Conservation (phyloP, 2,113 vertebrate species). For the Abramis brama region DNA sequence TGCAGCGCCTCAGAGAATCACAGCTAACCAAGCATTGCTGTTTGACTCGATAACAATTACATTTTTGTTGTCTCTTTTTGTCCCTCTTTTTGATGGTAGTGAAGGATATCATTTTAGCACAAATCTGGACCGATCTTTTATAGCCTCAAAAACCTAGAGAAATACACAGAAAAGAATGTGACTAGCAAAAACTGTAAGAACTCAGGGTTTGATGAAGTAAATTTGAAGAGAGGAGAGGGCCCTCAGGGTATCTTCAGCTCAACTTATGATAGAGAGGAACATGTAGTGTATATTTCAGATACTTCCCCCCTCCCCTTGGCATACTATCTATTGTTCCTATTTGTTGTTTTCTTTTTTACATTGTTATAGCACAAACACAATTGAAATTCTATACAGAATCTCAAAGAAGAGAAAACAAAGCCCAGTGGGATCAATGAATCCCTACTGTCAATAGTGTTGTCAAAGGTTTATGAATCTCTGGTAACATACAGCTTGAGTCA, state of each 20-base stretch:
- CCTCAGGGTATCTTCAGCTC: slow-evolving; percentile 26
- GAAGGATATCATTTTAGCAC: neutral
- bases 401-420: slow-evolving; percentile 41
- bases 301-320: slow-evolving; percentile 59
- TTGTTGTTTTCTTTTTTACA: slow-evolving; percentile 36
- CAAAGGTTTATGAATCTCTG: slow-evolving; percentile 41
- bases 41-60: slow-evolving; percentile 14
- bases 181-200: slow-evolving; percentile 9
- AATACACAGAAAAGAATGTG: neutral
- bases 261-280: neutral
- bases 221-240: neutral
- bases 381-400: slow-evolving; percentile 23
- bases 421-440: slow-evolving; percentile 23
- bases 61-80: neutral
- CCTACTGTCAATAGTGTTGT: slow-evolving; percentile 26
- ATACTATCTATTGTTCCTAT: slow-evolving; percentile 56
- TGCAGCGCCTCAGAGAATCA: slow-evolving; percentile 19
- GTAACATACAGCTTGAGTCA: slow-evolving; percentile 33
- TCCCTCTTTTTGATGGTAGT: slow-evolving; percentile 5
- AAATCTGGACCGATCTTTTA: neutral
- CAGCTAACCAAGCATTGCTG: neutral
- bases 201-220: slow-evolving; percentile 23
- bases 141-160: neutral
- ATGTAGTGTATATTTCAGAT: slow-evolving; percentile 57
- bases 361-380: slow-evolving; percentile 26